Base-by-base conservation (phyloP, 2,888 invertebrate genomes). In the Catocala nupta region DNA sequence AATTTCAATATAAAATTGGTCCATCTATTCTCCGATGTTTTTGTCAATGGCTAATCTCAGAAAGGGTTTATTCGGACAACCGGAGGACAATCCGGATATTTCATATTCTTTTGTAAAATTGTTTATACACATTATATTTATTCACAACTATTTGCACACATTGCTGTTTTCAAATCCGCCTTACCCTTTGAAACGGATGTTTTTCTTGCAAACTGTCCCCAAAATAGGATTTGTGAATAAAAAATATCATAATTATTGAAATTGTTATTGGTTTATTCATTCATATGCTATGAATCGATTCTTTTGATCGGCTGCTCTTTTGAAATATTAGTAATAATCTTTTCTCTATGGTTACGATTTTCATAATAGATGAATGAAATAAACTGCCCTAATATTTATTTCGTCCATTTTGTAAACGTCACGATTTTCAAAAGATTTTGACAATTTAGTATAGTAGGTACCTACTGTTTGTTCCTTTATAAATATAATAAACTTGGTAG, bases 101-200 rank as follows among this genome's bases (percentile, higher is more conserved):
- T 81, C 78, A 80, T 84, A 85, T 60, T 71, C 81, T 75, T 80
- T 88, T 89, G 87, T 88, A 63, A 71, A 66, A 69, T 69, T 92
- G 91, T 92, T 92, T 92, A 89, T 90, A 81, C 92, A 93, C 89
- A 89, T 92, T 91, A 85, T 86, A 86, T 87, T 87, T 84, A 89
- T 89, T 86, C 88, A 87, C 73, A 79, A 78, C 63, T 64, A 64
- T 77, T 73, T 90, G 89, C 82, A 87, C 91, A 91, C 89, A 88
- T 89, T 90, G 84, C 73, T 64, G 42, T 70, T 66, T 67, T 84
- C 70, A 77, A 79, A 81, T 80, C 81, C 81, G 80, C 81, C 78
- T 79, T 75, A 85, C 83, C 87, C 87, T 87, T 88, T 84, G 55
- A 74, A 74, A 70, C 88, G 91, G 89, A 92, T 90, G 91, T 92